Conservation (phyloP, 2,888 invertebrate species). For the Congeria kusceri region DNA sequence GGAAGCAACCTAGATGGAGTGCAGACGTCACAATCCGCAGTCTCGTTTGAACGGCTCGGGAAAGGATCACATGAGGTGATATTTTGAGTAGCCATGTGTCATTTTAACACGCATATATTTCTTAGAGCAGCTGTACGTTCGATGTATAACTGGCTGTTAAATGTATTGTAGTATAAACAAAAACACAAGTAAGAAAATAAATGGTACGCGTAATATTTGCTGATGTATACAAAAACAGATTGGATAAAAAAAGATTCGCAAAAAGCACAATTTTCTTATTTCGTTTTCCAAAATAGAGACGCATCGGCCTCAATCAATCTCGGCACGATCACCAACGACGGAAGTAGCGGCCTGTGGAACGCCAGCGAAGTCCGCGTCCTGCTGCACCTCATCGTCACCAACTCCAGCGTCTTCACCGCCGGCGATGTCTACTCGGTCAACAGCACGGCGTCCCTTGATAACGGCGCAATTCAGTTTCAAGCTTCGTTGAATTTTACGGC, state of each 20-base stretch:
- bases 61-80: slow-evolving; percentile 1
- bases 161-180: too few relatives aligned
- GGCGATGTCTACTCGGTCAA: not conserved
- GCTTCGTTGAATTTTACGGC: slow-evolving; percentile 5
- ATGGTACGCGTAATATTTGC: too few relatives aligned
- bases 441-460: not conserved
- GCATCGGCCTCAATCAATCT: slow-evolving; percentile 7
- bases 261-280: too few relatives aligned
- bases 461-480: not conserved
- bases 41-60: not conserved
- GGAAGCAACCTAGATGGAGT: not conserved
- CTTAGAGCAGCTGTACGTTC: too few relatives aligned
- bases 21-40: not conserved
- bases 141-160: too few relatives aligned
- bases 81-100: not conserved
- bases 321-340: slow-evolving; percentile 20
- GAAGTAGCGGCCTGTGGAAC: not conserved
- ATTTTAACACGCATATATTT: too few relatives aligned
- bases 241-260: too few relatives aligned
- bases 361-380: slow-evolving; percentile 12
- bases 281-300: too few relatives aligned
- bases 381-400: slow-evolving; percentile 23
- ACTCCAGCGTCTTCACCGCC: slow-evolving; percentile 7
- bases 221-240: too few relatives aligned
- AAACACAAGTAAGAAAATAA: too few relatives aligned